Evolutionary conservation across 1,140 invertebrate species (phyloP), one percentile per base, ranked within the genome.

Genomic region (Agraylea sexmaculata): DNA sequence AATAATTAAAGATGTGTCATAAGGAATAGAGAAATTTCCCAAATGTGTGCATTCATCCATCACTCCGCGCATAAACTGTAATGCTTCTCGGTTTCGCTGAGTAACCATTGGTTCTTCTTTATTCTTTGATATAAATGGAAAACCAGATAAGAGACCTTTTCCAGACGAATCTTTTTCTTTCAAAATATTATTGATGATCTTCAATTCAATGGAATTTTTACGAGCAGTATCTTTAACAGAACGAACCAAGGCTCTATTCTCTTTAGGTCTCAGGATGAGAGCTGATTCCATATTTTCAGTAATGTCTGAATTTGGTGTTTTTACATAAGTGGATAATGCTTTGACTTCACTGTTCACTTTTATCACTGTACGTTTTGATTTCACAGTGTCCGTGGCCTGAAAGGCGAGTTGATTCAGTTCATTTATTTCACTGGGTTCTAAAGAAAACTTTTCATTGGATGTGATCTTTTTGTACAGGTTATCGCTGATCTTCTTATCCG

Each of bases 11-110:
- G 80, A 78, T 2, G 87, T 85, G 57, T 96, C 91, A 16, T 80
- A 76, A 0, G 83, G 83, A 4, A 78, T 62, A 10, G 85, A 81
- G 55, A 93, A 99, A 61, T 97, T 94, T 41, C 77, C 85, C 2
- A 99, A 65, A 65, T 96, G 92, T 2, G 95, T 99, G 58, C 89
- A 98, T 63, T 98, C 90, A 56, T 99, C 93, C 94, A 98, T 98
- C 44, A 99, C 80, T 0, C 91, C 91, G 17, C 85, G 70, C 94
- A 99, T 98, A 57, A 98, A 97, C 60, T 89, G 81, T 7, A 91
- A 49, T 1, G 87, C 84, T 56, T 89, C 83, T 46, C 73, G 70
- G 49, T 81, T 75, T 30, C 75, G 64, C 70, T 69, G 73, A 47
- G 73, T 70, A 6, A 68, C 70, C 52, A 71, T 72, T 11, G 60